Evolutionary conservation across 2,888 invertebrate species (phyloP), one percentile per base, ranked within the genome.

Genomic region (Drosophila testacea): DNA sequence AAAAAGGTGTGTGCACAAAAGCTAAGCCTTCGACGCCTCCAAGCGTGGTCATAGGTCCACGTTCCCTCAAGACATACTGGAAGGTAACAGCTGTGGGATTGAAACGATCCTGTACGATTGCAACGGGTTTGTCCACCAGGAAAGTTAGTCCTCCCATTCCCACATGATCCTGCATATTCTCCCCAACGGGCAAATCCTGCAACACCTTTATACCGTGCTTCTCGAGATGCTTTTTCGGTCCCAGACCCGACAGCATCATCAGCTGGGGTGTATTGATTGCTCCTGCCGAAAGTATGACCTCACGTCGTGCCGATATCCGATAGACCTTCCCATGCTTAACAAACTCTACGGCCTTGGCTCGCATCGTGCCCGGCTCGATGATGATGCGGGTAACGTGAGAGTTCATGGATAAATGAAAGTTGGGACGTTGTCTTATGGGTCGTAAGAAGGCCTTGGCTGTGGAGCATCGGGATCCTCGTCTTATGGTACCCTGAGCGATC

Each of bases 231-330:
- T 95, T 93, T 59, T 93, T 93, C 0, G 97, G 96, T 0, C 96
- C 96, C 56, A 97, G 94, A 0, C 98, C 98, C 0, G 98, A 98
- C 0, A 98, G 92, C 97, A 98, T 97, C 69, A 99, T 93, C 56
- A 99, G 93, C 90, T 98, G 98, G 0, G 98, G 97, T 10, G 96
- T 96, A 90, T 98, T 98, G 32, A 99, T 96, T 0, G 98, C 95
- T 0, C 98, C 98, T 0, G 97, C 98, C 10, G 97, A 96, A 41
- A 98, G 90, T 51, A 98, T 96, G 0, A 98, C 95, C 92, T 97
- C 97, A 83, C 96, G 96, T 57, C 94, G 94, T 0, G 97, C 97
- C 67, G 94, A 93, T 0, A 96, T 95, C 0, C 95, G 93, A 85
- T 95, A 95, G 63, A 94, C 94, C 38, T 94, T 93, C 3, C 97